Base-by-base conservation (phyloP, 2,797 vertebrate species). In the Otolemur crassicaudatus region DNA sequence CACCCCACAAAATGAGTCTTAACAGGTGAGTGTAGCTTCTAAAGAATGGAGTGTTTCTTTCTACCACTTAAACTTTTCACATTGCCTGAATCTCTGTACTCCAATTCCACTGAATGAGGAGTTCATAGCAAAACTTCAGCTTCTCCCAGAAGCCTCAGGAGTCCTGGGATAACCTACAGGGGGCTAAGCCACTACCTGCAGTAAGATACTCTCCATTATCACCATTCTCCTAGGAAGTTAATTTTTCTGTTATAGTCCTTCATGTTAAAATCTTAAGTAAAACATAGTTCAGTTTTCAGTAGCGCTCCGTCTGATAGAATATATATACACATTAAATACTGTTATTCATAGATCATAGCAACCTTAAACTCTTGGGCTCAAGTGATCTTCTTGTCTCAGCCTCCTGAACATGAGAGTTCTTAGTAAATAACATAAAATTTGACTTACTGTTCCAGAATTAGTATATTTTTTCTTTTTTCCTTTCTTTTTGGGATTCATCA, bases 401-500 rank as follows among this genome's bases (percentile, higher is more conserved):
- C 49, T 53, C 14, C 4, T 4, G 14, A 53, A 53, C 49, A 76
- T 67, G 40, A 53, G 29, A 58, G 77, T 60, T 10, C 11, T 87
- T 91, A 94, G 43, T 34, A 7, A 77, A 73, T 37, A 87, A 46
- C 2, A 60, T 53, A 97, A 97, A 96, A 90, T 90, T 97, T 80
- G 96, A 98, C 99, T 98, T 98, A 99, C 99, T 97, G 99, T 99
- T 99, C 99, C 99, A 97, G 99, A 99, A 99, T 99, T 99, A 92
- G 99, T 97, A 67, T 99, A 99, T 96, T 99, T 99, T 99, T 99
- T 99, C 99, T 99, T 99, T 98, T 99, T 99, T 73, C 98, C 99
- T 98, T 99, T 99, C 98, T 99, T 99, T 98, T 99, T 99, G 94
- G 99, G 99, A 98, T 99, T 99, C 98, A 99, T 98, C 98, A 99